These are phyloP conservation scores for Drosophila tanythrix DNA, from an alignment of 2,888 invertebrate species.

Conservation along the genomic window DNA sequence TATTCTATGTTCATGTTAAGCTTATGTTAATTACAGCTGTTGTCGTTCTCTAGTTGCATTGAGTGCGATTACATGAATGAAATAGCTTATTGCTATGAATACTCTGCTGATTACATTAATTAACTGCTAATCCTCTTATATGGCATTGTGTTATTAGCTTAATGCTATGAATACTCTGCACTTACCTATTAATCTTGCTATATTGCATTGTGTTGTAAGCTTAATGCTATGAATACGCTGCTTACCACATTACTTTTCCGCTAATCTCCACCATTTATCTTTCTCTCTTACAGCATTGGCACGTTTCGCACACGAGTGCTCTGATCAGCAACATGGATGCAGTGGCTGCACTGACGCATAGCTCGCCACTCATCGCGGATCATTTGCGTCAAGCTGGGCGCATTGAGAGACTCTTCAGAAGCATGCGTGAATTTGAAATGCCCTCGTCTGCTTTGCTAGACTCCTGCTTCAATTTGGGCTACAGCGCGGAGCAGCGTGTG, in stretches of 20 bases:
- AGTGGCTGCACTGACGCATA: conserved; percentile 77
- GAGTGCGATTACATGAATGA: background rate
- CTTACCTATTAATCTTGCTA: background rate
- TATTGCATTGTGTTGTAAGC: background rate
- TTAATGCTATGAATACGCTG: background rate
- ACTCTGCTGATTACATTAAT: background rate
- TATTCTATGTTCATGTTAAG: no score
- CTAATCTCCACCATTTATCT: background rate
- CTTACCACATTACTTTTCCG: background rate
- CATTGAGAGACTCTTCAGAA: conserved; percentile 80
- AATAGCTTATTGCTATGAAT: background rate
- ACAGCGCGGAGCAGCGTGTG: conserved; percentile 74
- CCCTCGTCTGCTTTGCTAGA: conserved; percentile 85
- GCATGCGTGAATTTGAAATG: conserved; percentile 84
- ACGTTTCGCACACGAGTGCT: conserved; percentile 78
- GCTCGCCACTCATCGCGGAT: conserved; percentile 68
- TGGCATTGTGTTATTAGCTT: background rate
- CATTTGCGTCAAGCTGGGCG: conserved; percentile 74
- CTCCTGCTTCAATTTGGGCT: conserved; percentile 85
- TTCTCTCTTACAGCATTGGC: conserved; percentile 71
- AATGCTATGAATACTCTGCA: background rate
- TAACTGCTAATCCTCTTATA: background rate
- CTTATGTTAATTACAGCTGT: no score
- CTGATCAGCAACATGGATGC: conserved; percentile 80
- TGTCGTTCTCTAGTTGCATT: background rate